Conservation (phyloP, 2,888 invertebrate genomes). For the Neria commutata region DNA sequence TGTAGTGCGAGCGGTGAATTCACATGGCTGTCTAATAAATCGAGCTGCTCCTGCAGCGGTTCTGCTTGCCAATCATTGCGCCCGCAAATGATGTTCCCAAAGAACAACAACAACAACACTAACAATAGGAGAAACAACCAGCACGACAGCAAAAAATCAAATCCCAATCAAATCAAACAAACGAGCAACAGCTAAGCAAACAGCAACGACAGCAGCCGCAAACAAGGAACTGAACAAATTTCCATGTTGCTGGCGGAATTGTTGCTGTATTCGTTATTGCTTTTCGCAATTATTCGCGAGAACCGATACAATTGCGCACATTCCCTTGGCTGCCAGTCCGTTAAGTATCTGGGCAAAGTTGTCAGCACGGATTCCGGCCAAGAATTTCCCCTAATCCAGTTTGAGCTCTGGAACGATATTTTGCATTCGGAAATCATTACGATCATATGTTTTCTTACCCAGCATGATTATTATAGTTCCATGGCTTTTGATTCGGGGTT, state of each 20-base stretch:
- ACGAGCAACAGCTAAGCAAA: constrained; percentile 23
- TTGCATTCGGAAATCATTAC: no score
- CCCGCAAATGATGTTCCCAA: constrained; percentile 7
- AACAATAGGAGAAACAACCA: background rate
- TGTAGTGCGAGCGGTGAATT: constrained; percentile 3
- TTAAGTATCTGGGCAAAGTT: background rate
- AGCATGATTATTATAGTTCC: no score
- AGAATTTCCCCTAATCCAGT: no score
- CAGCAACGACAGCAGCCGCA: constrained; percentile 3
- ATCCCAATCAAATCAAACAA: constrained; percentile 52
- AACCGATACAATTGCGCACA: background rate
- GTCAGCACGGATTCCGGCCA: no score
- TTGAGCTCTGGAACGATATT: no score
- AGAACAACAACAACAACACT: constrained; percentile 3
- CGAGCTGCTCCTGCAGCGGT: no score
- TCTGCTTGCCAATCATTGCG: no score
- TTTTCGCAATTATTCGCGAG: constrained; percentile 10
- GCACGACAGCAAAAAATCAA: constrained; percentile 16
- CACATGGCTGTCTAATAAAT: constrained; percentile 42
- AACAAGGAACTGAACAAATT: constrained; percentile 54
- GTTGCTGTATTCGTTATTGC: constrained; percentile 25
- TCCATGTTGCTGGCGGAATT: constrained; percentile 56
- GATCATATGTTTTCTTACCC: no score
- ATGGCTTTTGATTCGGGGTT: no score
- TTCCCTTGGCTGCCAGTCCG: background rate